Conservation (phyloP, 2,888 invertebrate species). For the Caradrina clavipalpis region DNA sequence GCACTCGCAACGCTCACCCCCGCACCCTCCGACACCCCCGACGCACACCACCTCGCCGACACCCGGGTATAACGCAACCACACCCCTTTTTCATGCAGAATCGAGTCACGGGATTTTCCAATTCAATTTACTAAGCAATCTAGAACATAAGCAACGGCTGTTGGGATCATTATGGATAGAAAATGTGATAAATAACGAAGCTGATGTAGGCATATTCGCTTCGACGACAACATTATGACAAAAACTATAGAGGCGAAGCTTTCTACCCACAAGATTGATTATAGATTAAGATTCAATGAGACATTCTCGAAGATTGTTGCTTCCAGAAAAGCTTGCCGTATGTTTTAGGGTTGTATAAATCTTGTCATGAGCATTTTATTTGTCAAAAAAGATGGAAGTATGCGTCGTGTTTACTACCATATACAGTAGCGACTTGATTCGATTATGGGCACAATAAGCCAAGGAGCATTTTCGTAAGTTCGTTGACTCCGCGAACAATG, state of each 20-base stretch:
- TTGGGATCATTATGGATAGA: constrained; percentile 62
- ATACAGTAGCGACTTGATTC: constrained; percentile 86
- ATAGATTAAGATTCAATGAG: constrained; percentile 52
- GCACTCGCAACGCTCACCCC: constrained; percentile 81
- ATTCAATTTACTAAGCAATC: constrained; percentile 85
- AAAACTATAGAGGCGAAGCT: constrained; percentile 31
- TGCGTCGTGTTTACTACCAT: constrained; percentile 83
- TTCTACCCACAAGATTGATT: constrained; percentile 58
- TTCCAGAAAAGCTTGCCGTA: constrained; percentile 67
- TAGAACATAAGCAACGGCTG: constrained; percentile 68
- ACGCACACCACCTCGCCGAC: constrained; percentile 76
- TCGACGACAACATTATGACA: constrained; percentile 28
- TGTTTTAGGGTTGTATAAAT: constrained; percentile 69
- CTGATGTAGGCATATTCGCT: constrained; percentile 24
- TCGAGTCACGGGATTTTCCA: constrained; percentile 90
- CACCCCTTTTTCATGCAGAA: constrained; percentile 87
- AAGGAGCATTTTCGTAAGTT: constrained; percentile 89
- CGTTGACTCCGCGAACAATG: constrained; percentile 89
- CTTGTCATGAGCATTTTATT: constrained; percentile 79
- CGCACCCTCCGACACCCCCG: constrained; percentile 73
- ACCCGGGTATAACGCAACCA: constrained; percentile 84
- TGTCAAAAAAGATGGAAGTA: constrained; percentile 81
- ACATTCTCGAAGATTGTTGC: constrained; percentile 40
- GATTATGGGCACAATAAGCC: constrained; percentile 89
- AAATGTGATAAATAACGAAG: constrained; percentile 59